Base-by-base conservation (phyloP, 2,113 vertebrate species). In the Dasyprocta punctata region DNA sequence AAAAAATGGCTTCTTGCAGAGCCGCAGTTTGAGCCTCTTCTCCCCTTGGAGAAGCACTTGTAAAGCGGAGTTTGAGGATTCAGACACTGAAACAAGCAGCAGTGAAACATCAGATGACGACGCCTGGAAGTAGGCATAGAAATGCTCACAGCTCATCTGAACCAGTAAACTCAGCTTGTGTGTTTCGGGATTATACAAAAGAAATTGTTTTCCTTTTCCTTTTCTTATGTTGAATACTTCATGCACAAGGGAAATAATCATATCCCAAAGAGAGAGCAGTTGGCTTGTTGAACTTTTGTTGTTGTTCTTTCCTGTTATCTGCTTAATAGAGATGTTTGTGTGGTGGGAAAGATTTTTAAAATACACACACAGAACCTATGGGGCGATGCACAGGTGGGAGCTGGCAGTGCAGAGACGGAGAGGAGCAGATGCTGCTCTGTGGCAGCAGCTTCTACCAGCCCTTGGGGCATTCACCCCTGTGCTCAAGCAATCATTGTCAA, bases 91-190 rank as follows among this genome's bases (percentile, higher is more conserved):
- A 98, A 99, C 99, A 91, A 99, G 99, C 99, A 99, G 99, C 99
- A 99, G 99, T 96, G 99, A 99, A 98, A 99, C 99, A 38, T 99
- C 99, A 90, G 99, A 99, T 95, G 99, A 99, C 8, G 99, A 99
- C 98, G 99, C 99, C 99, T 99, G 99, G 99, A 98, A 98, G 69
- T 80, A 98, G 98, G 97, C 97, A 94, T 97, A 87, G 89, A 97
- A 97, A 95, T 97, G 96, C 94, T 93, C 96, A 85, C 94, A 95
- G 97, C 98, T 96, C 97, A 98, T 97, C 95, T 98, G 98, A 98
- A 98, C 98, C 98, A 98, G 98, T 98, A 97, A 98, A 98, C 98
- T 98, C 98, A 93, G 98, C 98, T 98, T 98, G 98, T 58, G 98
- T 98, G 98, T 98, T 98, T 96, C 97, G 98, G 98, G 98, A 86